phyloP scores from a whole-genome alignment of 2,888 invertebrate genomes.

The Diogma glabrata region DNA sequence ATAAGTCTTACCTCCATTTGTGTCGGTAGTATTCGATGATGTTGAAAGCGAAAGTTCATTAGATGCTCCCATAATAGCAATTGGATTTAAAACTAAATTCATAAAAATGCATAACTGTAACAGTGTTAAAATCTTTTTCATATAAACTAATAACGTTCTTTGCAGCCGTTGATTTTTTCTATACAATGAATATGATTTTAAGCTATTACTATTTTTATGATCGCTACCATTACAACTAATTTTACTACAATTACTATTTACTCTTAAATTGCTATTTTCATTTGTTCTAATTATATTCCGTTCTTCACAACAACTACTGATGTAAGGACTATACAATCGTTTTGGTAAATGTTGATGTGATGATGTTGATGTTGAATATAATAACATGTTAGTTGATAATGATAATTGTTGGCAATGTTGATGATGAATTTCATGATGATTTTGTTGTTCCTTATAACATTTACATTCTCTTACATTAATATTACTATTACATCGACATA shows the following conservation, averaged over 20 bases:
- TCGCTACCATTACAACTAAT: conserved; percentile 3
- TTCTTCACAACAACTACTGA: too few species aligned
- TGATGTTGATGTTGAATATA: too few species aligned
- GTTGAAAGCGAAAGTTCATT: neutral
- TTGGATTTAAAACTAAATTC: neutral
- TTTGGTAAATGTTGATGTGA: too few species aligned
- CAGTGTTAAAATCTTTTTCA: neutral
- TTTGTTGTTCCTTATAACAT: too few species aligned
- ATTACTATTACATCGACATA: too few species aligned
- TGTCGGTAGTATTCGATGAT: neutral
- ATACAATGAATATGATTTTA: neutral
- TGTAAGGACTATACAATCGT: too few species aligned
- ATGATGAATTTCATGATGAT: neutral
- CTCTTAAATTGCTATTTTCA: neutral
- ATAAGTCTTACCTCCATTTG: conserved; percentile 1
- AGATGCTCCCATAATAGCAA: neutral
- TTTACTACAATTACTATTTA: neutral
- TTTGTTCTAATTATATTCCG: too few species aligned
- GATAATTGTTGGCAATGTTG: neutral
- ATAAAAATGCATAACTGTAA: conserved; percentile 3
- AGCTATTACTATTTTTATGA: neutral
- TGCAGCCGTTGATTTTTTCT: neutral
- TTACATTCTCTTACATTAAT: too few species aligned
- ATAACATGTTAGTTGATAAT: neutral
- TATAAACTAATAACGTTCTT: conserved; percentile 4